A percentile compares a stretch with the other conserved stretches of the same genome.
These are phyloP conservation scores for Kradibia gibbosae DNA, from an alignment of 1,140 invertebrate genomes.

Conservation along the genomic window DNA sequence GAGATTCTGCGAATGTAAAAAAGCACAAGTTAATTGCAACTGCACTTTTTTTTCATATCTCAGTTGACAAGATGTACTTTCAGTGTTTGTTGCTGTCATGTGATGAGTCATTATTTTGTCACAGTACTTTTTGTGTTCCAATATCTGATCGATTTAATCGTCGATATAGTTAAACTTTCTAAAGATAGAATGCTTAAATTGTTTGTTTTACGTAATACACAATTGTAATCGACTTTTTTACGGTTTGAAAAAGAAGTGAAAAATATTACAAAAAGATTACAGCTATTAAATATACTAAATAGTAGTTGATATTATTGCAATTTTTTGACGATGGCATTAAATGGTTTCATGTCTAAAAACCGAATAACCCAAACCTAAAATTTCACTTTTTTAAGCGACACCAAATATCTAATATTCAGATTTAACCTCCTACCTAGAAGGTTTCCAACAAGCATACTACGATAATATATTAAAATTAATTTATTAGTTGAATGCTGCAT, in stretches of 20 bases:
- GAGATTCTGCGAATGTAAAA: background rate
- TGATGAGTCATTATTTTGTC: background rate
- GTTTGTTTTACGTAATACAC: conserved; percentile 31
- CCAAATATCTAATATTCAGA: no score
- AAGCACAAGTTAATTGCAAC: background rate
- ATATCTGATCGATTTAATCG: conserved; percentile 21
- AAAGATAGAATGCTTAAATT: conserved; percentile 32
- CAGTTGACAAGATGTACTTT: background rate
- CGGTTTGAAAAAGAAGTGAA: background rate
- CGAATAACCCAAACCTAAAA: background rate
- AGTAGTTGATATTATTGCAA: background rate
- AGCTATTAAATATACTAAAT: background rate
- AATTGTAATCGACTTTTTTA: background rate
- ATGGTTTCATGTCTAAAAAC: background rate
- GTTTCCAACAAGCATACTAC: no score
- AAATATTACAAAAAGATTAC: background rate
- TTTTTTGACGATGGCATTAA: background rate
- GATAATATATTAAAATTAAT: no score
- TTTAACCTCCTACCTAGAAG: no score
- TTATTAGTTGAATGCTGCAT: no score
- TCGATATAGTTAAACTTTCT: conserved; percentile 27
- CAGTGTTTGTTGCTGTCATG: background rate
- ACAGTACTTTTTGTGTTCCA: background rate
- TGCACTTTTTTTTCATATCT: conserved; percentile 44
- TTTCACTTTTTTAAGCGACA: background rate